Conservation (phyloP, 2,113 vertebrate genomes). For the Dendrocopos noguchii region DNA sequence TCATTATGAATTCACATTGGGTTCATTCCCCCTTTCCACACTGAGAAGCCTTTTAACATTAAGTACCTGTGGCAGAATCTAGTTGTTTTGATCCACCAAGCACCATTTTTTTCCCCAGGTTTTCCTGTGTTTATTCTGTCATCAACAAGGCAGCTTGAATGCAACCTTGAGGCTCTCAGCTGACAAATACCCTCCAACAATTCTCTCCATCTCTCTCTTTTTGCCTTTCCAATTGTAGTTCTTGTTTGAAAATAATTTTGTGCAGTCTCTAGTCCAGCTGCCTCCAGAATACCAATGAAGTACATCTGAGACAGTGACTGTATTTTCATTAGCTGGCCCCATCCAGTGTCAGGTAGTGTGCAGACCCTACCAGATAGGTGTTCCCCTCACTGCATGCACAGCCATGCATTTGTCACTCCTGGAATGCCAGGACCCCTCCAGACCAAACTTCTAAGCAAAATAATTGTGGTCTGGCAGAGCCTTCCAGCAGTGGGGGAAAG, state of each 20-base stretch:
- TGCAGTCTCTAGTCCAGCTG: constrained; percentile 42
- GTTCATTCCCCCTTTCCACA: neutral
- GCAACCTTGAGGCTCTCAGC: constrained; percentile 4
- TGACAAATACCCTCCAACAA: constrained; percentile 32
- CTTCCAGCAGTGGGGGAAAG: neutral
- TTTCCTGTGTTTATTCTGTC: constrained; percentile 13
- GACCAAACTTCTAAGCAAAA: neutral
- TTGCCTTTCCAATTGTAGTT: constrained; percentile 47
- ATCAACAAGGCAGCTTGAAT: neutral
- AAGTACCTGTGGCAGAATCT: neutral
- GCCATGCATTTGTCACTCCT: neutral
- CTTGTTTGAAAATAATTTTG: constrained; percentile 61
- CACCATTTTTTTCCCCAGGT: constrained; percentile 6
- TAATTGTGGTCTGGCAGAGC: neutral
- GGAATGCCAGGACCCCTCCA: neutral
- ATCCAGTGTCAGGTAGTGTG: neutral
- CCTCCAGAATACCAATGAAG: constrained; percentile 59
- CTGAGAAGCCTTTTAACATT: constrained; percentile 2
- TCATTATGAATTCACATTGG: neutral
- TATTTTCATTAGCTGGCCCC: neutral
- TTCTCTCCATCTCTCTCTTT: constrained; percentile 18
- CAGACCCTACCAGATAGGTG: neutral
- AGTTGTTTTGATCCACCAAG: neutral
- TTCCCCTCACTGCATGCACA: neutral
- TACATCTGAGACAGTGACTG: neutral